A percentile compares a stretch with the other conserved stretches of the same genome.
Conservation (phyloP, 1,140 invertebrate species). For the Platorchestia sp. region DNA sequence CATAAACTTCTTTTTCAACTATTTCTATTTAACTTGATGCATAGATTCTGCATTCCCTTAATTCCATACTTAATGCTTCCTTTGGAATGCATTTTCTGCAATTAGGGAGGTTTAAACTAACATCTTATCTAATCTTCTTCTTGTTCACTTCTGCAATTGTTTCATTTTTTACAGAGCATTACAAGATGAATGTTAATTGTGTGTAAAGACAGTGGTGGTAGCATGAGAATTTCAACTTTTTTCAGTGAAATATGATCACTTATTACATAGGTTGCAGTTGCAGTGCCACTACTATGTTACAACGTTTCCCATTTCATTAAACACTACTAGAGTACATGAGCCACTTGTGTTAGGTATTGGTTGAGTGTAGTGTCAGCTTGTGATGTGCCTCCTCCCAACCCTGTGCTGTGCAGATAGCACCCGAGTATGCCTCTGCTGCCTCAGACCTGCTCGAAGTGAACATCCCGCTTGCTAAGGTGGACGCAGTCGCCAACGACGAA, state of each 20-base stretch:
- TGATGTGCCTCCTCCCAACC: neutral
- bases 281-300: no score
- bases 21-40: no score
- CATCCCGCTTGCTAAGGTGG: slow-evolving; percentile 74
- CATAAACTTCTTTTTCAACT: no score
- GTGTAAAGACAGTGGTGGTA: neutral
- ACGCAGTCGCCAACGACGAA: slow-evolving; percentile 71
- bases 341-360: neutral
- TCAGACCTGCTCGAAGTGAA: slow-evolving; percentile 70
- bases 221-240: neutral
- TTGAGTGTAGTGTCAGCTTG: neutral
- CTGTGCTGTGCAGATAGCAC: slow-evolving; percentile 66
- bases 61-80: no score
- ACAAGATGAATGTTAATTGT: no score
- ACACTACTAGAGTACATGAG: neutral
- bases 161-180: no score
- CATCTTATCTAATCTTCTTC: no score
- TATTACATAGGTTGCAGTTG: neutral
- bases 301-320: neutral
- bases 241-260: neutral
- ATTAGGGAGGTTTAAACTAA: no score
- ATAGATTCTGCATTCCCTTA: no score
- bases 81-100: no score
- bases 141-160: no score
- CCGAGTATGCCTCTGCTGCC: slow-evolving; percentile 74